Evolutionary conservation across 2,113 vertebrate genomes (phyloP).

Genomic region (Corynorhinus townsendii): DNA sequence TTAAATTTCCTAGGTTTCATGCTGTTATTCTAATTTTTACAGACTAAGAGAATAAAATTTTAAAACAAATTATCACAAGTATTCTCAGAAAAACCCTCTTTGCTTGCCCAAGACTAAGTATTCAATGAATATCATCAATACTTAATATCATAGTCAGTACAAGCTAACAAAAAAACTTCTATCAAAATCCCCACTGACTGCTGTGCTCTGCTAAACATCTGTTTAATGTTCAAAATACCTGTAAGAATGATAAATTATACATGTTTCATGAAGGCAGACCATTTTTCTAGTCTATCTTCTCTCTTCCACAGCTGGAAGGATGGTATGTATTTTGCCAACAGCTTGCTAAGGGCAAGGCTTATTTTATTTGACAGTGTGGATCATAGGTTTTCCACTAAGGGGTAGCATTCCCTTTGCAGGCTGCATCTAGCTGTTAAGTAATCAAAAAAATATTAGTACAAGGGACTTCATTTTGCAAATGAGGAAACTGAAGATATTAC

Average conservation of each 20-base stretch:
- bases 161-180: neutral
- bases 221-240: neutral
- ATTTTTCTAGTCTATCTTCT: neutral
- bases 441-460: neutral
- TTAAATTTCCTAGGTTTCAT: neutral
- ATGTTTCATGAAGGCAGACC: neutral
- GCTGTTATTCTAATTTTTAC: neutral
- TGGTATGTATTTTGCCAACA: neutral
- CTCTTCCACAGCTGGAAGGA: neutral
- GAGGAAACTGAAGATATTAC: neutral
- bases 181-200: neutral
- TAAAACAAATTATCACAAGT: neutral
- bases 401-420: neutral
- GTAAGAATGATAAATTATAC: neutral
- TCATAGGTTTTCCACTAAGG: conserved; percentile 30
- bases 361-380: neutral
- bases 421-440: neutral
- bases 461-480: neutral
- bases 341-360: neutral
- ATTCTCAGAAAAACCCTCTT: conserved; percentile 4
- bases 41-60: neutral
- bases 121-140: neutral
- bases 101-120: neutral
- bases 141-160: neutral
- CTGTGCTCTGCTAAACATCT: neutral